Percentiles rank a stretch among this genome's conserved stretches.
These are phyloP conservation scores for Caenorhabditis virilis DNA, from an alignment of 2,888 invertebrate species.

Conservation along the genomic window DNA sequence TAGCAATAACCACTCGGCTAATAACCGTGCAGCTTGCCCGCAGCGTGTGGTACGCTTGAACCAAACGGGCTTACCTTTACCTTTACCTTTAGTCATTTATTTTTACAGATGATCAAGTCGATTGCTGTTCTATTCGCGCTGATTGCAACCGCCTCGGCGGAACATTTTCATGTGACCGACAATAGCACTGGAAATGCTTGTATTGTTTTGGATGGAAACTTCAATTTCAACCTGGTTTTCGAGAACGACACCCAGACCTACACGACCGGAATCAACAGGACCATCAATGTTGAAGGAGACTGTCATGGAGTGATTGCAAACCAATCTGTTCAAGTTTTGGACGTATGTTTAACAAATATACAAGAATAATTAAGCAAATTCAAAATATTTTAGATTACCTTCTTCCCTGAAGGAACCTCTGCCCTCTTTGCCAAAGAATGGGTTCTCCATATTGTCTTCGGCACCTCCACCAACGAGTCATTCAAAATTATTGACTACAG, in stretches of 20 bases:
- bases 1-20: no score
- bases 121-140: slow-evolving; percentile 11
- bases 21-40: no score
- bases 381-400: slow-evolving; percentile 32
- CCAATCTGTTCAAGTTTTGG: slow-evolving; percentile 41
- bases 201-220: slow-evolving; percentile 50
- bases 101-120: neutral
- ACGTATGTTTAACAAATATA: slow-evolving; percentile 17
- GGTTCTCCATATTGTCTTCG: slow-evolving; percentile 43
- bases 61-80: no score
- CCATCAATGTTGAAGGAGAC: slow-evolving; percentile 30
- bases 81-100: slow-evolving; percentile 2
- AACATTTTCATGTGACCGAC: slow-evolving; percentile 32
- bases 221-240: slow-evolving; percentile 28
- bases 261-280: slow-evolving; percentile 32
- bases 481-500: slow-evolving; percentile 49
- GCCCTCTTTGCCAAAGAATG: slow-evolving; percentile 38
- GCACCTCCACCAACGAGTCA: slow-evolving; percentile 27
- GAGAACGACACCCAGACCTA: slow-evolving; percentile 37
- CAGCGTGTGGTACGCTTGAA: no score
- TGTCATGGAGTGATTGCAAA: slow-evolving; percentile 33
- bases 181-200: slow-evolving; percentile 36
- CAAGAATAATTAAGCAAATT: neutral
- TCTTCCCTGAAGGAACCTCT: slow-evolving; percentile 39
- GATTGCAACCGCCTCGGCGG: slow-evolving; percentile 20